These are phyloP conservation scores for Chauna torquata DNA, from an alignment of 2,113 vertebrate genomes.

Conservation along the genomic window DNA sequence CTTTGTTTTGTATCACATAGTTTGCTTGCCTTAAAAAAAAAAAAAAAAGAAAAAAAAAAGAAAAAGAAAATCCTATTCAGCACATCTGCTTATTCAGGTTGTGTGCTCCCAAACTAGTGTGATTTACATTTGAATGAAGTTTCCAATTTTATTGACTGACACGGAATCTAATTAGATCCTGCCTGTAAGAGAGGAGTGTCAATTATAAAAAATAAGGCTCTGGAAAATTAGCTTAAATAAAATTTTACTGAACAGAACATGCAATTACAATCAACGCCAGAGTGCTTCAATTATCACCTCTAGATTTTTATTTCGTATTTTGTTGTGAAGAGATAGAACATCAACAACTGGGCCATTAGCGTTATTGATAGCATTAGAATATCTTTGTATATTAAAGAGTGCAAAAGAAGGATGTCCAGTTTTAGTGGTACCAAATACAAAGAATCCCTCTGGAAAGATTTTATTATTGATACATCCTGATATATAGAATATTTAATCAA, in stretches of 20 bases:
- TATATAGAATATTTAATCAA: background rate
- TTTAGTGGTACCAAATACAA: background rate
- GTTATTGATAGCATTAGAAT: background rate
- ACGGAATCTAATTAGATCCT: conserved; percentile 64
- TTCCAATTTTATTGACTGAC: conserved; percentile 65
- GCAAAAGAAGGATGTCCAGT: background rate
- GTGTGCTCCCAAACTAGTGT: background rate
- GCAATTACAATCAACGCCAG: conserved; percentile 26
- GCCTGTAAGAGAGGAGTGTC: conserved; percentile 22
- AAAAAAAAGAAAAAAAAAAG: background rate
- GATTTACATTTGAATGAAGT: conserved; percentile 68
- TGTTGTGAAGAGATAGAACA: background rate
- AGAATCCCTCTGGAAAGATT: background rate
- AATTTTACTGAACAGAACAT: conserved; percentile 18
- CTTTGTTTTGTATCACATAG: background rate
- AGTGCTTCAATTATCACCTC: background rate
- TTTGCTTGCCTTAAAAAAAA: background rate
- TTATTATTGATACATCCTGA: background rate
- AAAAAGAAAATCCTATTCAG: background rate
- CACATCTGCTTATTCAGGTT: conserved; percentile 32
- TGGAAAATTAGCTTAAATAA: conserved; percentile 50
- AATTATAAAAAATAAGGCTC: conserved; percentile 35
- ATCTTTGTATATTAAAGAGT: background rate
- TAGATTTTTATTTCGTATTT: background rate
- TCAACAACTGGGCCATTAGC: background rate